Conservation (phyloP, 2,113 vertebrate species). For the Fulmarus glacialis region DNA sequence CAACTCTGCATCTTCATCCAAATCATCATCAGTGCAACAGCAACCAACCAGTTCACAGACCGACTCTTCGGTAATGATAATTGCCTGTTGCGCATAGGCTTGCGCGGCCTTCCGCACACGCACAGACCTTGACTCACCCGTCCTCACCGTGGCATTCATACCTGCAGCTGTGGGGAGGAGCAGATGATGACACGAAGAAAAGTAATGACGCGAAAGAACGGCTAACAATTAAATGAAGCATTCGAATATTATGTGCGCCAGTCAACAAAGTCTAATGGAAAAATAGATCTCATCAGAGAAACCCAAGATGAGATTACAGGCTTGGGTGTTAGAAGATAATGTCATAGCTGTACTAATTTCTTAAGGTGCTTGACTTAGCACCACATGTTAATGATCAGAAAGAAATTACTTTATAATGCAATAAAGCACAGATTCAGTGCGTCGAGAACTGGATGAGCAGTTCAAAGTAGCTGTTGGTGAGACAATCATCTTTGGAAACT, state of each 20-base stretch:
- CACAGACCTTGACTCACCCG: background rate
- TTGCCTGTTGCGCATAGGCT: background rate
- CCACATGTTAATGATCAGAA: background rate
- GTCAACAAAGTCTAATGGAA: background rate
- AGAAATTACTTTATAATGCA: background rate
- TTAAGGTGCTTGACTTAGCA: background rate
- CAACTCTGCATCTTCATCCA: background rate
- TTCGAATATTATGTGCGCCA: background rate
- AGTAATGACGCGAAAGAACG: background rate
- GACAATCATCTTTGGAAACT: background rate
- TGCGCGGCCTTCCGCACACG: background rate
- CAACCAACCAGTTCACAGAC: background rate
- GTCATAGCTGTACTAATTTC: background rate
- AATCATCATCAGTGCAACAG: background rate
- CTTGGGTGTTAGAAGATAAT: background rate
- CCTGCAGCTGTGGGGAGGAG: background rate
- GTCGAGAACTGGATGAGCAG: rapidly evolving
- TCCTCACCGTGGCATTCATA: background rate
- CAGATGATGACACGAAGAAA: background rate
- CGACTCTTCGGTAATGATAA: background rate
- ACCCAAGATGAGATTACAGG: background rate
- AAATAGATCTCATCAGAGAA: background rate
- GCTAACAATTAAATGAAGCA: background rate
- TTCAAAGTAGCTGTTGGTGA: background rate
- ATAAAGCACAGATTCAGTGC: background rate